Evolutionary conservation across 2,797 vertebrate species (phyloP).

Genomic region (Brachymystax lenok): DNA sequence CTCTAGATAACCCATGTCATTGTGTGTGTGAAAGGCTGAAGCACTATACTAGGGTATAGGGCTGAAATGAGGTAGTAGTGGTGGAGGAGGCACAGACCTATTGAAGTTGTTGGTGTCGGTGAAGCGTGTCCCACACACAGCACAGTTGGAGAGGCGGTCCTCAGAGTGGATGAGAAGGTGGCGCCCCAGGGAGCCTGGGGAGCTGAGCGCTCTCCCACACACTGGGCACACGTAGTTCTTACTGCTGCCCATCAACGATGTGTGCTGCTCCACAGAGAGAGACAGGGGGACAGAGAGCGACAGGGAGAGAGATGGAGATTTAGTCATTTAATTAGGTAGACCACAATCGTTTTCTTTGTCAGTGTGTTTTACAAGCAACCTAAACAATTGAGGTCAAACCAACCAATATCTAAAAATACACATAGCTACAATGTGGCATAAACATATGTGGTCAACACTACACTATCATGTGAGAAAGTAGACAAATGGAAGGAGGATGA

Average conservation of each 20-base stretch:
- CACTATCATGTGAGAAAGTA: neutral
- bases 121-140: slow-evolving; percentile 93
- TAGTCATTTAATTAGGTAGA: neutral
- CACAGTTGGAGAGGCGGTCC: slow-evolving; percentile 96
- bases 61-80: neutral
- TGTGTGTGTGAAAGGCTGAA: neutral
- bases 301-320: neutral
- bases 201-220: slow-evolving; percentile 95
- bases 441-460: no score
- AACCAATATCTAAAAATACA: neutral
- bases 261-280: slow-evolving; percentile 80
- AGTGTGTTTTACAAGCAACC: neutral
- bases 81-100: slow-evolving; percentile 74
- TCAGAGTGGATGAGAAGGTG: slow-evolving; percentile 98
- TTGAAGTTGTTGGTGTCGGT: slow-evolving; percentile 94
- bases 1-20: neutral
- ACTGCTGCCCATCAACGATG: slow-evolving; percentile 86
- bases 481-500: neutral
- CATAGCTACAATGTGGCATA: neutral
- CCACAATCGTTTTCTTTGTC: neutral
- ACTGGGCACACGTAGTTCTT: slow-evolving; percentile 97
- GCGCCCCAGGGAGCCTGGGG: slow-evolving; percentile 92
- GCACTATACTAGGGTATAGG: neutral
- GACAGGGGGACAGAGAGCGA: neutral
- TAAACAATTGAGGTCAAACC: neutral